Percentiles rank a stretch among this genome's conserved stretches.
Conservation (phyloP, 1,140 invertebrate species). For the Prorops nasuta region DNA sequence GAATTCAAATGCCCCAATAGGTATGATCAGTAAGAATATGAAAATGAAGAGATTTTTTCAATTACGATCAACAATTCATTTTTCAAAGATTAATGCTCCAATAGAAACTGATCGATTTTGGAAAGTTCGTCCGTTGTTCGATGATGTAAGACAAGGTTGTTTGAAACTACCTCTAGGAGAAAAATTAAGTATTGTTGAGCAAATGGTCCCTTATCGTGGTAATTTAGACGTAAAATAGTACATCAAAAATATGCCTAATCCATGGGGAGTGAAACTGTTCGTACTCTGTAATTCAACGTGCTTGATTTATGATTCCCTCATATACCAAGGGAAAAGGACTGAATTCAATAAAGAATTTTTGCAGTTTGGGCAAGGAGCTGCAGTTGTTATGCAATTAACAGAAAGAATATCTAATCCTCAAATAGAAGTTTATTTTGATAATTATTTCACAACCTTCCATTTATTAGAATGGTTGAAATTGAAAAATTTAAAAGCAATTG, state of each 20-base stretch:
- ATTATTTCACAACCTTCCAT: slow-evolving; percentile 40
- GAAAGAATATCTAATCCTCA: slow-evolving; percentile 13
- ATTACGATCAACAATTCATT: slow-evolving; percentile 29
- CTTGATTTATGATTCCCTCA: slow-evolving; percentile 28
- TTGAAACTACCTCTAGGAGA: slow-evolving; percentile 22
- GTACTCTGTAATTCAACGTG: slow-evolving; percentile 3
- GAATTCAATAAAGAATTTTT: slow-evolving; percentile 21
- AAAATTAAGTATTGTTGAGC: slow-evolving; percentile 30
- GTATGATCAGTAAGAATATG: background rate
- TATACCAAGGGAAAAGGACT: slow-evolving; percentile 32
- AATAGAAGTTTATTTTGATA: slow-evolving; percentile 28
- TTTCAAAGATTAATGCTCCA: slow-evolving; percentile 24
- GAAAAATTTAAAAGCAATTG: slow-evolving; percentile 41
- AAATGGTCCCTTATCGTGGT: slow-evolving; percentile 33
- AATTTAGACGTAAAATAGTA: slow-evolving; percentile 29
- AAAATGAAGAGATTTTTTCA: slow-evolving; percentile 17
- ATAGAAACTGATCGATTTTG: slow-evolving; percentile 30
- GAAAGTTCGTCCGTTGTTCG: slow-evolving; percentile 35
- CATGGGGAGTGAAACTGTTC: slow-evolving; percentile 24
- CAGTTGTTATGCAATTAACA: slow-evolving; percentile 25
- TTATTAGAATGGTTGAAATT: slow-evolving; percentile 40
- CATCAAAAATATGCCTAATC: slow-evolving; percentile 27
- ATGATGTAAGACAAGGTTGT: slow-evolving; percentile 28
- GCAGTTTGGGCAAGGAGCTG: slow-evolving; percentile 23
- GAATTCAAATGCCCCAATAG: background rate